phyloP scores from a whole-genome alignment of 2,113 vertebrate genomes.

The Mungos mungo region DNA sequence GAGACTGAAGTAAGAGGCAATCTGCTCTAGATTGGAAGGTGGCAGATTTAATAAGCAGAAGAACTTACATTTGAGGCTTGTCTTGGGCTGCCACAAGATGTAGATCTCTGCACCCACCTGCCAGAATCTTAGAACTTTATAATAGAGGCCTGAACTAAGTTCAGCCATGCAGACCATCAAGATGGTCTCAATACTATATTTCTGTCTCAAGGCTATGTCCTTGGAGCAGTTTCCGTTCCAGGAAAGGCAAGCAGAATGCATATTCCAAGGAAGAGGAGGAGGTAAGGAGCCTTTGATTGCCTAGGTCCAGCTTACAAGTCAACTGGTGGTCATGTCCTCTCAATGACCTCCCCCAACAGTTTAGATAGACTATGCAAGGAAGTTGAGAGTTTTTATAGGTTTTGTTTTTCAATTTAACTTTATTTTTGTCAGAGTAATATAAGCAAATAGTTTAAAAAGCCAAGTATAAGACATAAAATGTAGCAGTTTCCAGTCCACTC shows the following conservation, averaged over 20 bases:
- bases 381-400: neutral
- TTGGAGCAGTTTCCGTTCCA: neutral
- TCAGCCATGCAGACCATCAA: neutral
- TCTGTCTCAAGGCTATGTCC: neutral
- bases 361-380: neutral
- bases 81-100: neutral
- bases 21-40: neutral
- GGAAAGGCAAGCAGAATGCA: neutral
- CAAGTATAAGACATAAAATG: slow-evolving; percentile 7
- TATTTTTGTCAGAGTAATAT: slow-evolving; percentile 10
- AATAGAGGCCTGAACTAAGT: neutral
- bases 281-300: neutral
- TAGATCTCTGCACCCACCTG: neutral
- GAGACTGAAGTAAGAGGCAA: neutral
- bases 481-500: neutral
- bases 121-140: neutral
- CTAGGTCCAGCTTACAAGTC: neutral
- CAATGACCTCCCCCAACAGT: neutral
- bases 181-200: neutral
- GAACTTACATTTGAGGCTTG: neutral
- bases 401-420: slow-evolving; percentile 40
- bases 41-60: neutral
- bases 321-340: neutral
- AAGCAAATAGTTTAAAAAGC: neutral
- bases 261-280: neutral